A percentile compares a stretch with the other conserved stretches of the same genome.
Conservation (phyloP, 1,140 invertebrate genomes). For the Sesamia nonagrioides region DNA sequence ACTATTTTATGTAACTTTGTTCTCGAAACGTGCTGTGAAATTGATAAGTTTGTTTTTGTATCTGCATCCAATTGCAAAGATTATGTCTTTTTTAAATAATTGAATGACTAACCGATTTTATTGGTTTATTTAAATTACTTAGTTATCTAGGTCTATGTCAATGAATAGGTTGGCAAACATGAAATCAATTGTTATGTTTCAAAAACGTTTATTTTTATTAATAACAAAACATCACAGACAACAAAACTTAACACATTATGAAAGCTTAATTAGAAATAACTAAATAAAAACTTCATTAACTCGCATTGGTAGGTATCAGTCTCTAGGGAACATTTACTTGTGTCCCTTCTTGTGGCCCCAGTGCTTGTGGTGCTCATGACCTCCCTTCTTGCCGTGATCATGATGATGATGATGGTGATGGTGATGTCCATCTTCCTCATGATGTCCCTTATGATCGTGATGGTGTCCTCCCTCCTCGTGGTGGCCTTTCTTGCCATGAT, state of each 20-base stretch:
- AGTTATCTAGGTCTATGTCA: neutral
- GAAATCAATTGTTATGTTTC: slow-evolving; percentile 5
- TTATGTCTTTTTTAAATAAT: slow-evolving; percentile 59
- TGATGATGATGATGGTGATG: slow-evolving; percentile 89
- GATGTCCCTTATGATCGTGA: slow-evolving; percentile 81
- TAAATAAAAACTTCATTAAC: slow-evolving; percentile 67
- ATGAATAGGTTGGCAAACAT: slow-evolving; percentile 12
- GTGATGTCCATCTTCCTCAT: slow-evolving; percentile 88
- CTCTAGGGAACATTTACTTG: slow-evolving; percentile 69
- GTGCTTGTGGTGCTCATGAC: slow-evolving; percentile 86
- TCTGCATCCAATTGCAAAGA: slow-evolving; percentile 51
- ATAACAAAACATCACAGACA: slow-evolving; percentile 73
- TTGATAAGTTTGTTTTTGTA: slow-evolving; percentile 69
- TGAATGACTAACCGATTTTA: neutral
- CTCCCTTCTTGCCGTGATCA: slow-evolving; percentile 90
- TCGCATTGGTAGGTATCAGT: slow-evolving; percentile 57
- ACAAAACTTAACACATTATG: slow-evolving; percentile 66
- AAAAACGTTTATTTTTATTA: slow-evolving; percentile 35
- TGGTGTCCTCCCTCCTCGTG: slow-evolving; percentile 89
- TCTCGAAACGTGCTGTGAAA: slow-evolving; percentile 79
- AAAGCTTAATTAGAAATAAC: slow-evolving; percentile 68
- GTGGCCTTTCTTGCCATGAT: slow-evolving; percentile 91
- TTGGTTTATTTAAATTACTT: neutral
- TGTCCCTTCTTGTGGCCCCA: slow-evolving; percentile 88
- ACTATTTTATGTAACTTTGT: slow-evolving; percentile 82